Evolutionary conservation across 2,888 invertebrate species (phyloP).

Genomic region (Limenitis camilla): DNA sequence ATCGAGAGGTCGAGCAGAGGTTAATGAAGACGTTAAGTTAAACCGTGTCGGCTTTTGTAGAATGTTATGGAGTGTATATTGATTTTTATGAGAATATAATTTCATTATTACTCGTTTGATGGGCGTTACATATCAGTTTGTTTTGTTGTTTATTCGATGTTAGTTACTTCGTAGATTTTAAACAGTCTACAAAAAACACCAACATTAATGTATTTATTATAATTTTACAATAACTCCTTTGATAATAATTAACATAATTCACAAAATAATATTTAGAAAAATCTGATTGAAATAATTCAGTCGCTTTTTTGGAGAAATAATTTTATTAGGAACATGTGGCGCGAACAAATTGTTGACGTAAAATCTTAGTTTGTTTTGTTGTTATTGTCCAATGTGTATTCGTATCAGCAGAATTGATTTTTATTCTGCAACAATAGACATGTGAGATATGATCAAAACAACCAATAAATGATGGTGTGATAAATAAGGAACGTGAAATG

Average conservation of each 20-base stretch:
- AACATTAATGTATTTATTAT: too few relatives aligned
- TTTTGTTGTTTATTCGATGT: conserved; percentile 25
- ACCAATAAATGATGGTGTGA: conserved; percentile 27
- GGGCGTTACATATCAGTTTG: conserved; percentile 35
- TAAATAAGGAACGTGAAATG: too few relatives aligned
- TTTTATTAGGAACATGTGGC: too few relatives aligned
- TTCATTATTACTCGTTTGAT: conserved; percentile 43
- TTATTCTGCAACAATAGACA: conserved; percentile 27
- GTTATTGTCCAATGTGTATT: conserved; percentile 30
- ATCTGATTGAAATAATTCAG: too few relatives aligned
- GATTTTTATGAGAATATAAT: conserved; percentile 66
- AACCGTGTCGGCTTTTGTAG: conserved; percentile 54
- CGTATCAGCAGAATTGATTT: conserved; percentile 29
- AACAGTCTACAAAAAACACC: too few relatives aligned
- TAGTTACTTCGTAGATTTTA: too few relatives aligned
- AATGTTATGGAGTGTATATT: conserved; percentile 61
- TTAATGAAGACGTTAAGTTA: conserved; percentile 70
- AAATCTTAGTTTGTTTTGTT: conserved; percentile 26
- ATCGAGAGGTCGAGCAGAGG: conserved; percentile 59
- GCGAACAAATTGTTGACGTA: too few relatives aligned
- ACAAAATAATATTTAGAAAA: too few relatives aligned
- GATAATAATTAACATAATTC: too few relatives aligned
- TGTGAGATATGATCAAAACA: conserved; percentile 35
- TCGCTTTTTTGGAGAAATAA: too few relatives aligned
- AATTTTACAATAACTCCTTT: too few relatives aligned